Percentiles rank a stretch among this genome's conserved stretches.
These are phyloP conservation scores for Bombycilla garrulus DNA, from an alignment of 2,113 vertebrate species.

Conservation along the genomic window DNA sequence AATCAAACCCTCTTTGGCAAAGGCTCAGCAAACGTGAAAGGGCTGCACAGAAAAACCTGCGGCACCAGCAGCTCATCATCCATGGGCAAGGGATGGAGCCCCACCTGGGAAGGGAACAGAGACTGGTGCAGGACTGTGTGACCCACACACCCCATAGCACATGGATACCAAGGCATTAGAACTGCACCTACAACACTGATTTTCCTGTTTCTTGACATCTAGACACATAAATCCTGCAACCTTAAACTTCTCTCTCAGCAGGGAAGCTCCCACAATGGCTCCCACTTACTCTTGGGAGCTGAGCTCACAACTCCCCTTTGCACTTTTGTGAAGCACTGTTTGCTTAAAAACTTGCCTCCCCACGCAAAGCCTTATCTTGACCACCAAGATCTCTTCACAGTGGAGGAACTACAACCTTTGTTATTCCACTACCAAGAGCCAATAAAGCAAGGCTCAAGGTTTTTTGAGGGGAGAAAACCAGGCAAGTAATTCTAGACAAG, in stretches of 20 bases:
- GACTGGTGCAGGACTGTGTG: too few species aligned
- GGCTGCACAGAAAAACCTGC: neutral
- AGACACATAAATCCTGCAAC: neutral
- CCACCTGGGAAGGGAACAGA: neutral
- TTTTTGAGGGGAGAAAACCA: neutral
- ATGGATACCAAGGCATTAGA: neutral
- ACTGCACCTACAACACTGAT: neutral
- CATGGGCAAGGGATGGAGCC: neutral
- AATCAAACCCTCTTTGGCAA: neutral
- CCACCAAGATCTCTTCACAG: neutral
- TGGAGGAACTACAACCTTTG: neutral
- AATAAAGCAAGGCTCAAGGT: neutral
- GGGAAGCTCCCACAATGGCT: neutral
- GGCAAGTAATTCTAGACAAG: neutral
- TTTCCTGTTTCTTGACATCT: neutral
- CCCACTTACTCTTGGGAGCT: neutral
- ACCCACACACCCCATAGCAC: neutral
- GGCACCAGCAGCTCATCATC: neutral
- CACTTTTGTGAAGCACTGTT: neutral
- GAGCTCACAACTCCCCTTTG: neutral
- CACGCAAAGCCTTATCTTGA: neutral
- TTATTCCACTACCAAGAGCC: neutral
- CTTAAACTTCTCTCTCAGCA: neutral
- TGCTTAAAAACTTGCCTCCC: neutral
- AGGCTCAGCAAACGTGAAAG: neutral